Conservation (phyloP, 2,113 vertebrate genomes). For the Podarcis raffonei region DNA sequence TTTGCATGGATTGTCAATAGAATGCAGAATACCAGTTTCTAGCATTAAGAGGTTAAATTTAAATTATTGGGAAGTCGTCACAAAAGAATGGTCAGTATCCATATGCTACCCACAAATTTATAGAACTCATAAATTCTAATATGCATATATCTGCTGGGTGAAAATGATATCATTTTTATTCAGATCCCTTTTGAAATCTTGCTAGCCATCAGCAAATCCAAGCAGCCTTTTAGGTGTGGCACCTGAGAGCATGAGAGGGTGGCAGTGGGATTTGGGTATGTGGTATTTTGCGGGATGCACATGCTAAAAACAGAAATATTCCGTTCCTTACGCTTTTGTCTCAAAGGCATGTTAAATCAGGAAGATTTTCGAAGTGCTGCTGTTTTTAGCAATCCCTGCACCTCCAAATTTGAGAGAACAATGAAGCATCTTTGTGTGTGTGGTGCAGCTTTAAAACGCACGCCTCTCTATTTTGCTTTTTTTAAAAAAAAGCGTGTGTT, state of each 20-base stretch:
- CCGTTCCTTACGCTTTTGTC: not conserved
- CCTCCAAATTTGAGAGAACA: slow-evolving; percentile 35
- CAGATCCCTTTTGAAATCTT: not conserved
- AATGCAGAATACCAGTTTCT: slow-evolving; percentile 48
- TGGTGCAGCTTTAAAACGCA: slow-evolving; percentile 59
- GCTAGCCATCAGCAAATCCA: not conserved
- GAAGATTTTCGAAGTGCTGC: not conserved
- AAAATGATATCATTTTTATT: not conserved
- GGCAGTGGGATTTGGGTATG: not conserved
- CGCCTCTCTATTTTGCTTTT: slow-evolving; percentile 48
- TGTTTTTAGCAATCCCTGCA: slow-evolving; percentile 32
- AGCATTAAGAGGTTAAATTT: slow-evolving; percentile 6
- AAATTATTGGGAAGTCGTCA: slow-evolving; percentile 52
- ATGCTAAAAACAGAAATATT: not conserved
- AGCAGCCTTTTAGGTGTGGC: not conserved
- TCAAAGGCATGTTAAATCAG: slow-evolving; percentile 40
- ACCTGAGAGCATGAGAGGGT: not conserved
- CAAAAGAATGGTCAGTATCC: slow-evolving; percentile 46
- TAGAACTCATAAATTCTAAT: slow-evolving; percentile 15
- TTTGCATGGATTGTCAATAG: slow-evolving; percentile 29
- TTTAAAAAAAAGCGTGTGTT: slow-evolving; percentile 40
- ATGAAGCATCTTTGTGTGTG: slow-evolving; percentile 46
- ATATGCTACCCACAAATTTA: slow-evolving; percentile 42
- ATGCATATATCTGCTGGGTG: too few relatives aligned
- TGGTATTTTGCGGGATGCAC: not conserved